Conservation (phyloP, 2,797 vertebrate species). For the Lindbergichthys nudifrons region DNA sequence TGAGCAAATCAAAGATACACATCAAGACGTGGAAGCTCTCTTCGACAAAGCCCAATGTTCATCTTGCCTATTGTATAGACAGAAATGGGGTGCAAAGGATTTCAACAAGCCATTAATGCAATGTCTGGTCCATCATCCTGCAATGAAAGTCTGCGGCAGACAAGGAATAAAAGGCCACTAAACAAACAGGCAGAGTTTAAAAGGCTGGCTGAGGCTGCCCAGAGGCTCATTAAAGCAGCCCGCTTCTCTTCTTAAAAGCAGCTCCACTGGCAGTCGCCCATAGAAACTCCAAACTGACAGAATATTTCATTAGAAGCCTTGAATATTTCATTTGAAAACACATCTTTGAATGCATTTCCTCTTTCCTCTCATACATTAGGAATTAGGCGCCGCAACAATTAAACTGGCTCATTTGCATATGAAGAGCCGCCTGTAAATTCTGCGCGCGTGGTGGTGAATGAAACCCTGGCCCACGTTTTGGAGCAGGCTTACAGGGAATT, state of each 20-base stretch:
- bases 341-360: slow-evolving; percentile 70
- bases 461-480: slow-evolving; percentile 12
- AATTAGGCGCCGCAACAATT: slow-evolving; percentile 74
- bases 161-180: slow-evolving; percentile 56
- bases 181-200: slow-evolving; percentile 69
- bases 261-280: slow-evolving; percentile 58
- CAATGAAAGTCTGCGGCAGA: slow-evolving; percentile 41
- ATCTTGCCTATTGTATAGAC: slow-evolving; percentile 33
- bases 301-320: slow-evolving; percentile 81
- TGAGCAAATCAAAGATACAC: slow-evolving; percentile 43
- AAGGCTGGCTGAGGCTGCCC: slow-evolving; percentile 57
- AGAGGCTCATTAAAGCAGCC: slow-evolving; percentile 73
- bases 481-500: slow-evolving; percentile 12
- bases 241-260: slow-evolving; percentile 69
- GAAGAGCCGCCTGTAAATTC: slow-evolving; percentile 62
- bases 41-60: slow-evolving; percentile 41
- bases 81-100: slow-evolving; percentile 47
- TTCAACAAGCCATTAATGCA: slow-evolving; percentile 52
- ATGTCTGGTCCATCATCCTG: slow-evolving; percentile 42
- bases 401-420: slow-evolving; percentile 73
- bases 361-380: slow-evolving; percentile 72
- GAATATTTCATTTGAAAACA: slow-evolving; percentile 82
- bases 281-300: slow-evolving; percentile 77
- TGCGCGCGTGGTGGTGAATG: slow-evolving; percentile 13
- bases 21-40: slow-evolving; percentile 44